Conservation (phyloP, 2,113 vertebrate species). For the Grus americana region DNA sequence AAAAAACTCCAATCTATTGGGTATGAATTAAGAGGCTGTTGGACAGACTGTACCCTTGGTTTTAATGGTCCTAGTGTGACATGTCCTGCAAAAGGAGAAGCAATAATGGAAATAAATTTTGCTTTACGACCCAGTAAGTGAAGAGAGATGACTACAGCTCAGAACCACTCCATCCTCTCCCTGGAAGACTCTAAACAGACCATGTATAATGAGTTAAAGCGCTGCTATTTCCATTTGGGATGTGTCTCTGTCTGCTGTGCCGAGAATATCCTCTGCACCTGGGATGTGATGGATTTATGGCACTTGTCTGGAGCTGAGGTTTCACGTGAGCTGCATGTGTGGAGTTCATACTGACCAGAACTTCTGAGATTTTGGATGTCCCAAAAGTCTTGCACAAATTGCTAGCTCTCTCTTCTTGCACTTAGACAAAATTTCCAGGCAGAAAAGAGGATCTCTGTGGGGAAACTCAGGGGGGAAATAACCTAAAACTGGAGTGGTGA, state of each 20-base stretch:
- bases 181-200: not conserved
- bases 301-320: not conserved
- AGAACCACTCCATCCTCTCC: not conserved
- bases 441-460: not conserved
- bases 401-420: not conserved
- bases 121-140: not conserved
- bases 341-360: not conserved
- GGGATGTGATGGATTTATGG: not conserved
- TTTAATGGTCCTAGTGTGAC: not conserved
- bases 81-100: not conserved
- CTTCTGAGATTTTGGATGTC: not conserved
- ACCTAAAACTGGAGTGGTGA: rapidly evolving
- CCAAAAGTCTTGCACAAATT: not conserved
- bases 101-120: not conserved
- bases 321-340: not conserved
- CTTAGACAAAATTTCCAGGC: not conserved
- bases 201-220: not conserved
- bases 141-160: not conserved
- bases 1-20: not conserved
- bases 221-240: not conserved
- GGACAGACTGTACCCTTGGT: not conserved
- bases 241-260: not conserved
- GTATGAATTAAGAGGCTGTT: not conserved
- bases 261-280: not conserved
- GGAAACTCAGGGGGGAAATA: not conserved